Percentiles rank a stretch among this genome's conserved stretches.
phyloP scores from a whole-genome alignment of 1,140 invertebrate genomes.

The Trichoplusia ni region DNA sequence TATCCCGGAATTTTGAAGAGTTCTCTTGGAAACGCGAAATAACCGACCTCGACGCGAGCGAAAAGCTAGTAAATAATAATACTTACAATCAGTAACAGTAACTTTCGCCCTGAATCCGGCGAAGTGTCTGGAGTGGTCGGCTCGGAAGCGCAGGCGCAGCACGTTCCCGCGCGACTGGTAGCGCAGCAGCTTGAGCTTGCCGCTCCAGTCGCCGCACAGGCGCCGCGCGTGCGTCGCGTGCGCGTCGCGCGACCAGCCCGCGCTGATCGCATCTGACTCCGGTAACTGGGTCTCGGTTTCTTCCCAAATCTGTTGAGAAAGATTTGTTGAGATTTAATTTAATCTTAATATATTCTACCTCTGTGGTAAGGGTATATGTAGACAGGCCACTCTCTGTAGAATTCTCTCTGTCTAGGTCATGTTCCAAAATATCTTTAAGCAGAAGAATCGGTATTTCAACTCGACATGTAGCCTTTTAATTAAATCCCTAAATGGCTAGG shows the following conservation, averaged over 20 bases:
- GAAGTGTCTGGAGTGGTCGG: constrained; percentile 88
- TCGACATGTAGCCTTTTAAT: too few relatives aligned
- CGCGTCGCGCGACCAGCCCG: constrained; percentile 59
- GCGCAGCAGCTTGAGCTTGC: constrained; percentile 86
- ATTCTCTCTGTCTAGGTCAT: too few relatives aligned
- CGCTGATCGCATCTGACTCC: constrained; percentile 63
- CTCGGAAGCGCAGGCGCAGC: constrained; percentile 84
- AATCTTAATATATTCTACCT: too few relatives aligned
- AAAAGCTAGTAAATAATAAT: not conserved
- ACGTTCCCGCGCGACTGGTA: constrained; percentile 81
- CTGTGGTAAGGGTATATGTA: too few relatives aligned
- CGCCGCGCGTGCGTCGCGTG: constrained; percentile 65
- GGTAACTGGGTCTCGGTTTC: constrained; percentile 60
- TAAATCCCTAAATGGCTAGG: too few relatives aligned
- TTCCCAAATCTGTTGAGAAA: constrained; percentile 60
- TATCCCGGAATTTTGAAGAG: too few relatives aligned
- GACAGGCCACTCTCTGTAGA: too few relatives aligned
- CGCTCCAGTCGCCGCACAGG: constrained; percentile 88
- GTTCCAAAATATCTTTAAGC: too few relatives aligned
- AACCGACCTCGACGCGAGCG: too few relatives aligned
- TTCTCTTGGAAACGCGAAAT: too few relatives aligned
- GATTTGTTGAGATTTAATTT: too few relatives aligned
- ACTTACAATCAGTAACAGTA: constrained; percentile 86
- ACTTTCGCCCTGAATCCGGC: constrained; percentile 86
- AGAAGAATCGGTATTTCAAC: too few relatives aligned